Evolutionary conservation across 2,113 vertebrate species (phyloP), one percentile per base, ranked within the genome.

Genomic region (Eonycteris spelaea): DNA sequence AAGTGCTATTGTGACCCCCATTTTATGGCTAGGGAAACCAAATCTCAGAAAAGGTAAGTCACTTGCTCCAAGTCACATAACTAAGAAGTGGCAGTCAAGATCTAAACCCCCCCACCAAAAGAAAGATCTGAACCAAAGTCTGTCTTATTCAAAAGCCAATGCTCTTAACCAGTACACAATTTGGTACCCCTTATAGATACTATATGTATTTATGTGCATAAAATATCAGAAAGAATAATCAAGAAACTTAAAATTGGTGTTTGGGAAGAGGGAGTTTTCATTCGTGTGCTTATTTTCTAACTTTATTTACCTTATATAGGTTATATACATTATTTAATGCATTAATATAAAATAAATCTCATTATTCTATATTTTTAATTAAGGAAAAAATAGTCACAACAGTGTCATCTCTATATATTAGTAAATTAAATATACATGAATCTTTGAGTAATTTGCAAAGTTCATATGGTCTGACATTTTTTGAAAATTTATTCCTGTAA

Each of bases 401-500:
- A 55, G 43, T 45, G 28, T 65, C 16, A 79, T 33, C 5, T 43
- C 40, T 88, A 6, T 7, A 61, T 55, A 53, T 38, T 21, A 85
- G 30, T 30, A 79, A 85, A 53, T 89, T 93, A 95, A 90, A 86
- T 85, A 91, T n/a, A 48, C 22, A 26, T 55, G 63, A 55, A 33
- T 55, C 74, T 67, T 59, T 91, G 82, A 71, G 21, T 78, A 55
- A 87, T 51, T 70, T 57, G 43, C 73, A 74, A 96, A 91, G 65
- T 79, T 96, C 55, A 85, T 21, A 26, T 77, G 55, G 11, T 90
- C 38, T 91, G 75, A 63, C 61, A 88, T n/a, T 45, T 63, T 77
- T 79, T 91, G 85, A 80, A 87, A 96, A 95, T 78, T 26, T 75
- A 92, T 68, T 51, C 28, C 38, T 82, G 15, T n/a, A 71, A 70